Evolutionary conservation across 2,113 vertebrate species (phyloP).

Genomic region (Ascaphus truei): DNA sequence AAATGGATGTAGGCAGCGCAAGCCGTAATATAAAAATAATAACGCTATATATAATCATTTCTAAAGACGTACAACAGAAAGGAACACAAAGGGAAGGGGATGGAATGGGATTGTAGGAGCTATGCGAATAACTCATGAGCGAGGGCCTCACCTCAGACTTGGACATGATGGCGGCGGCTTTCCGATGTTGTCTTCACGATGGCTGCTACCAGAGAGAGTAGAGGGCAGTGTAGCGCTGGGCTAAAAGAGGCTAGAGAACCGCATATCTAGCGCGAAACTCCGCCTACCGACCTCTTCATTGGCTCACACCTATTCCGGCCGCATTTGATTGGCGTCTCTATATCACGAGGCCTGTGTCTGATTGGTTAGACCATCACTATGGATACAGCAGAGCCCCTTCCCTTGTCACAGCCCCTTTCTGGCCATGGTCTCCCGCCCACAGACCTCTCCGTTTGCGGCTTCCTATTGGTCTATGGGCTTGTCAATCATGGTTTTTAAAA

Average conservation of each 20-base stretch:
- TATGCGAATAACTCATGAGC: too few relatives aligned
- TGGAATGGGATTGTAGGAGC: too few relatives aligned
- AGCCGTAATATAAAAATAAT: too few relatives aligned
- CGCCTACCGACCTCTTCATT: slow-evolving; percentile 30
- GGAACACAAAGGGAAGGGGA: too few relatives aligned
- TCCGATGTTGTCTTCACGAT: slow-evolving; percentile 36
- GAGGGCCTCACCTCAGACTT: slow-evolving; percentile 54
- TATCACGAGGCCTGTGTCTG: background rate
- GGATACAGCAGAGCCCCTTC: background rate
- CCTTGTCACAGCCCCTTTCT: too few relatives aligned
- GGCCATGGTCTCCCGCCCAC: background rate
- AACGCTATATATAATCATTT: too few relatives aligned
- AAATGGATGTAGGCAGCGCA: too few relatives aligned
- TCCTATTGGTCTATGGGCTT: too few relatives aligned
- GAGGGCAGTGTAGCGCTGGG: background rate
- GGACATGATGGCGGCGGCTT: slow-evolving; percentile 44
- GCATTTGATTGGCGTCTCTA: background rate
- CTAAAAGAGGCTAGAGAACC: slow-evolving; percentile 44
- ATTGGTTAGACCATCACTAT: background rate
- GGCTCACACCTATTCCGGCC: background rate
- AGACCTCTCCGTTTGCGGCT: too few relatives aligned
- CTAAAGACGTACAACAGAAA: too few relatives aligned
- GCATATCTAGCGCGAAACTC: slow-evolving; percentile 3
- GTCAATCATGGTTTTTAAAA: too few relatives aligned
- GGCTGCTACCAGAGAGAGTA: background rate